Conservation (phyloP, 2,797 vertebrate species). For the Leucoraja ocellata region DNA sequence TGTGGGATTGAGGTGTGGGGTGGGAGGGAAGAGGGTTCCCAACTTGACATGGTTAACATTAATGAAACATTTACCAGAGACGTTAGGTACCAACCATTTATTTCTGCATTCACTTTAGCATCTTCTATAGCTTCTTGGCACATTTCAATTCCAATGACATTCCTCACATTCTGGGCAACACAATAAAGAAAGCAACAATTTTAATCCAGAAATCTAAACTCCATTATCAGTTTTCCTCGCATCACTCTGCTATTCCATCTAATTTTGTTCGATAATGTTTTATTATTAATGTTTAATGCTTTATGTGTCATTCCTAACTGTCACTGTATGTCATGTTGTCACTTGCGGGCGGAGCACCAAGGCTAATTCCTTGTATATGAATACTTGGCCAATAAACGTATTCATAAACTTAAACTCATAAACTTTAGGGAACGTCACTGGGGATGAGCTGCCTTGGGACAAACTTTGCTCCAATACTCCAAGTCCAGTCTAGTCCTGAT, state of each 20-base stretch:
- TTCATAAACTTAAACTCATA: too few species aligned
- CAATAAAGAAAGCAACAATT: background rate
- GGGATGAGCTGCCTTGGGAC: background rate
- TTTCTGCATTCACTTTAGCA: slow-evolving; percentile 74
- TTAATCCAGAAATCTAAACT: background rate
- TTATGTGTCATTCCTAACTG: too few species aligned
- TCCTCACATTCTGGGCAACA: slow-evolving; percentile 75
- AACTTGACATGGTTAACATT: background rate
- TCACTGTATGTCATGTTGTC: too few species aligned
- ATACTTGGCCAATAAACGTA: too few species aligned
- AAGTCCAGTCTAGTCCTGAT: background rate
- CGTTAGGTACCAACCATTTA: slow-evolving; percentile 68
- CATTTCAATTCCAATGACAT: slow-evolving; percentile 87
- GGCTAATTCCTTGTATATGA: too few species aligned
- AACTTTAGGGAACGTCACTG: background rate
- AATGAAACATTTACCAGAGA: background rate
- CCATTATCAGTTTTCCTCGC: background rate
- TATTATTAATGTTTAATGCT: too few species aligned
- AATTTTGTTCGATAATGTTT: background rate
- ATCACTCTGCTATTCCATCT: background rate
- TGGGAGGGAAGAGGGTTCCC: background rate
- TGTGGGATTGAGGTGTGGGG: background rate
- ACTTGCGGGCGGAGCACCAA: too few species aligned
- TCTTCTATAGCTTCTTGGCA: slow-evolving; percentile 90
- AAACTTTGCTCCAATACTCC: background rate